Base-by-base conservation (phyloP, 1,140 invertebrate species). In the Formica selysi region DNA sequence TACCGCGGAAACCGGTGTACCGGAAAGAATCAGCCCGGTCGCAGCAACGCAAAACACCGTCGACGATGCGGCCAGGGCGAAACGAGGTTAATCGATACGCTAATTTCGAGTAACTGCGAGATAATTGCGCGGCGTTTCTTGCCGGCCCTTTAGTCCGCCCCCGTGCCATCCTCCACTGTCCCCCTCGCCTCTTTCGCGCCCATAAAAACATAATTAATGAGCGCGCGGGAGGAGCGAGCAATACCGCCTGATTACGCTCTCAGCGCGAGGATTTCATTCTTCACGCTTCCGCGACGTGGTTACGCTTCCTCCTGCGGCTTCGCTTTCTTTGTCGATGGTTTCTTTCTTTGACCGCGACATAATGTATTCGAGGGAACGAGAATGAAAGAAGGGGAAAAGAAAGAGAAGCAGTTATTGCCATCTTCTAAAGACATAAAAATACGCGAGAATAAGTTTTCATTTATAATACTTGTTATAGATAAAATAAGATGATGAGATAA, bases 131-230 rank as follows among this genome's bases (percentile, higher is more conserved):
- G 71, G 44, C 32, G 57, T 84, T 86, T 78, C 32, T 67, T 79
- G 44, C n/a, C 38, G 65, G 19, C 13, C 48, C 44, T 86, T 65
- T 76, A 38, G 62, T 11, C 32, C 73, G 44, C 44, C 62, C 48
- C 32, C 54, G 41, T 29, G 44, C 62, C 41, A 64, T 62, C 70
- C 29, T 71, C n/a, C n/a, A 11, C 26, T 10, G 38, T 48, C 11
- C 44, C 32, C 36, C 62, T 36, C 8, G 19, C 8, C 44, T 38
- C 67, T 41, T 54, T 76, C 62, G 62, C 32, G 36, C 57, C 38
- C 41, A 61, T 89, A 90, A 87, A 89, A 88, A 88, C 73, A 76
- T 90, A 91, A 92, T 92, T 92, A 92, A 92, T 90, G 87, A 92
- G 84, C 76, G 81, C 57, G 79, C 71, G 67, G 85, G 71, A 87